These are phyloP conservation scores for Drosophila mettleri DNA, from an alignment of 2,888 invertebrate species.

Conservation along the genomic window DNA sequence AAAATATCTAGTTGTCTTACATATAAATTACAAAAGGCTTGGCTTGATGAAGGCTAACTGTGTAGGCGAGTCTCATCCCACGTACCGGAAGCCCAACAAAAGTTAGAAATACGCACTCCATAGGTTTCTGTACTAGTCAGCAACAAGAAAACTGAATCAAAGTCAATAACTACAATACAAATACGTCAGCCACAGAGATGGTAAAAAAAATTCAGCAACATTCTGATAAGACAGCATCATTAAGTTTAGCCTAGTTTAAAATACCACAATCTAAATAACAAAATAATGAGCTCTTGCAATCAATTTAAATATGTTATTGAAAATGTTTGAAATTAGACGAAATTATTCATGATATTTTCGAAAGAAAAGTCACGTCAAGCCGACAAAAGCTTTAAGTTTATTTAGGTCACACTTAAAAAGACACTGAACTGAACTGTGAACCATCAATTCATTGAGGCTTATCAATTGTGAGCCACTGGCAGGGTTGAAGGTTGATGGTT, in stretches of 20 bases:
- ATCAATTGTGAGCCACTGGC: constrained; percentile 58
- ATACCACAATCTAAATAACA: background rate
- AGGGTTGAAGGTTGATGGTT: constrained; percentile 9
- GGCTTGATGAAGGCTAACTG: constrained; percentile 21
- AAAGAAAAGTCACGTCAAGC: constrained; percentile 41
- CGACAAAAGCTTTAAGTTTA: constrained; percentile 44
- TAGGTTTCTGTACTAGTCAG: constrained; percentile 1
- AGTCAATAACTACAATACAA: constrained; percentile 1
- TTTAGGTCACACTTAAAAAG: constrained; percentile 52
- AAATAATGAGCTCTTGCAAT: background rate
- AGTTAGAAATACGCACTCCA: constrained; percentile 6
- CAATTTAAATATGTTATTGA: constrained; percentile 12
- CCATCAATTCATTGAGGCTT: constrained; percentile 58
- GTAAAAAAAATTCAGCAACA: background rate
- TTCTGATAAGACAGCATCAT: background rate
- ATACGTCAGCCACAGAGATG: no score
- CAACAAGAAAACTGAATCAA: constrained; percentile 5
- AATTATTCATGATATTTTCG: constrained; percentile 42
- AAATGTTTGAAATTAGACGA: constrained; percentile 12
- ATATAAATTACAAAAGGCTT: constrained; percentile 20
- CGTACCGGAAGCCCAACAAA: constrained; percentile 3
- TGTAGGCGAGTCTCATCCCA: constrained; percentile 2
- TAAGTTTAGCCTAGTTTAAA: background rate
- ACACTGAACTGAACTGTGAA: constrained; percentile 22
- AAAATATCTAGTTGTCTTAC: constrained; percentile 28